Evolutionary conservation across 2,797 vertebrate species (phyloP), one percentile per base, ranked within the genome.

Genomic region (Pterois miles): DNA sequence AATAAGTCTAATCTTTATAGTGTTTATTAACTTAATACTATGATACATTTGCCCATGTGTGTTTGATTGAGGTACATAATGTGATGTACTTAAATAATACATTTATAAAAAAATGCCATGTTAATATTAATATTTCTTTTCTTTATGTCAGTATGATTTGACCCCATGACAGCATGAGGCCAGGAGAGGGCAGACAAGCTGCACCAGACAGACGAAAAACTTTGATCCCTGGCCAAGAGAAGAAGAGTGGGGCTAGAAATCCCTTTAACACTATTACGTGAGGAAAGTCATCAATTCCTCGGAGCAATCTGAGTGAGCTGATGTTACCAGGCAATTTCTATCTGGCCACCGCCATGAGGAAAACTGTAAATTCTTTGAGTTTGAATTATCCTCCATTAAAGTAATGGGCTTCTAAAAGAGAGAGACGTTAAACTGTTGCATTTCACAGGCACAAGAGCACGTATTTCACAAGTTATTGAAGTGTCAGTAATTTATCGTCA

Each of bases 101-200:
- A 6, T 62, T 38, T 18, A 33, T 25, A 13, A 12, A 22, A 66
- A 60, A 56, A 34, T 1, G 29, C 25, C 9, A 20, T 13, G 20
- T 25, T 40, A 54, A 60, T 65, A 14, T 43, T 8, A 48, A 48
- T 48, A 48, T n/a, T 62, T 18, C 6, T 34, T 25, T 6, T 2
- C 27, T 9, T 53, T 46, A 8, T 65, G 6, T 66, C 48, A 16
- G 14, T 65, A 16, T 46, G 57, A 65, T 12, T 46, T 83, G 80
- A 88, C 82, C 73, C 67, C 52, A 83, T 88, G 69, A 64, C 78
- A 81, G 11, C 52, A 63, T 50, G 48, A 82, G 34, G 50, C 94
- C 95, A 95, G 92, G 80, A 92, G 95, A 92, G 90, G 95, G 94
- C 91, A 93, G 88, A 82, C 89, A 86, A 82, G 92, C 87, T 86